Conservation (phyloP, 2,797 vertebrate species). For the Gymnoscopelus microlampas region DNA sequence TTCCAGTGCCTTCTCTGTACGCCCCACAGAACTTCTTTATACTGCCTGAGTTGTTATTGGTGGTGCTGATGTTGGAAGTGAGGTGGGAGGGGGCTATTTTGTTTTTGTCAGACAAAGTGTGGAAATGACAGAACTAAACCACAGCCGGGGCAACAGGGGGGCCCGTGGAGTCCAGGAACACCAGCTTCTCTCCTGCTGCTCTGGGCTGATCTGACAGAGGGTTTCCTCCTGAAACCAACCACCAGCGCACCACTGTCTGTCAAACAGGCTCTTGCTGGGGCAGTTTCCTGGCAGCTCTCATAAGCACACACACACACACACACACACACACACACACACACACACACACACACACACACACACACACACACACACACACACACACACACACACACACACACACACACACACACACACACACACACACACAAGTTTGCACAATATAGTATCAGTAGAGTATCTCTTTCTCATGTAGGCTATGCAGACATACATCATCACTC, state of each 20-base stretch:
- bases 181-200: constrained; percentile 69
- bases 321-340: neutral
- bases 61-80: neutral
- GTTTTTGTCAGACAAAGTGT: constrained; percentile 3
- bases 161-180: constrained; percentile 35
- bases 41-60: neutral
- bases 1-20: too few species aligned
- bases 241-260: constrained; percentile 66
- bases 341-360: neutral
- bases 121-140: constrained; percentile 24
- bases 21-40: too few species aligned
- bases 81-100: neutral
- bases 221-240: constrained; percentile 77
- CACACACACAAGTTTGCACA: neutral
- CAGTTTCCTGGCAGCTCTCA: constrained; percentile 60
- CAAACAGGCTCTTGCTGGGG: constrained; percentile 52
- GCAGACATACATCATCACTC: too few species aligned
- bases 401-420: neutral
- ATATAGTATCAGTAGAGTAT: too few species aligned
- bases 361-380: too few species aligned
- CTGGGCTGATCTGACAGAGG: constrained; percentile 79
- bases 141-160: constrained; percentile 35
- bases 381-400: neutral
- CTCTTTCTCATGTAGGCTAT: too few species aligned
- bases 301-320: neutral